Percentiles rank a stretch among this genome's conserved stretches.
Conservation (phyloP, 2,888 invertebrate genomes). For the Ormyrus thymus region DNA sequence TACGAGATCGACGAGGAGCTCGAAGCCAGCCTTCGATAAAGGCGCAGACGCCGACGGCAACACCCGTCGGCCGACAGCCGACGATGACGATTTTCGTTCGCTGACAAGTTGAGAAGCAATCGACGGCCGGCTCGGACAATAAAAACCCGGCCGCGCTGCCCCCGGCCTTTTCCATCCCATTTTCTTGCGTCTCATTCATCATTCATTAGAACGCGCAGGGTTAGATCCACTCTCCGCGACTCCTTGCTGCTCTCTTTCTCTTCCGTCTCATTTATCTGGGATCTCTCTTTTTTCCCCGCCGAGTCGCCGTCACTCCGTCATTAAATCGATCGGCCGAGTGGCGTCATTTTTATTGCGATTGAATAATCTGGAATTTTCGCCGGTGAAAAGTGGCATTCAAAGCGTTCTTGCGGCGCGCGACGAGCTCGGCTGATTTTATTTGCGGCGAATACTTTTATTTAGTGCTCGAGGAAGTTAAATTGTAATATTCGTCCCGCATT, state of each 20-base stretch:
- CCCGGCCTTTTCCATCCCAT: conserved; percentile 52
- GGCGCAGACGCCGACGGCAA: conserved; percentile 67
- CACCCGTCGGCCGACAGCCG: conserved; percentile 66
- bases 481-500: no score
- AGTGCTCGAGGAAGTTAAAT: no score
- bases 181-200: conserved; percentile 50
- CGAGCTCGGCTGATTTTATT: no score
- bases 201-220: conserved; percentile 36
- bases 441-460: no score
- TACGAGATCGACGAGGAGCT: no score
- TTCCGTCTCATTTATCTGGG: conserved; percentile 10
- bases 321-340: not conserved
- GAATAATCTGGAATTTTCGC: no score
- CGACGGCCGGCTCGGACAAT: conserved; percentile 63
- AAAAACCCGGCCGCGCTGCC: conserved; percentile 66
- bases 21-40: conserved; percentile 66
- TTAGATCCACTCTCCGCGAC: not conserved
- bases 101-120: conserved; percentile 62
- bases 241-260: not conserved
- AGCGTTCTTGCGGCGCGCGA: no score
- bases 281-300: not conserved
- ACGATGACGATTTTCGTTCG: conserved; percentile 68
- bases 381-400: no score
- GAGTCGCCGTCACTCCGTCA: not conserved
- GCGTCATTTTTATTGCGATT: not conserved